A percentile compares a stretch with the other conserved stretches of the same genome.
Evolutionary conservation across 2,888 invertebrate species (phyloP).

Genomic region (Ellobium chinense): DNA sequence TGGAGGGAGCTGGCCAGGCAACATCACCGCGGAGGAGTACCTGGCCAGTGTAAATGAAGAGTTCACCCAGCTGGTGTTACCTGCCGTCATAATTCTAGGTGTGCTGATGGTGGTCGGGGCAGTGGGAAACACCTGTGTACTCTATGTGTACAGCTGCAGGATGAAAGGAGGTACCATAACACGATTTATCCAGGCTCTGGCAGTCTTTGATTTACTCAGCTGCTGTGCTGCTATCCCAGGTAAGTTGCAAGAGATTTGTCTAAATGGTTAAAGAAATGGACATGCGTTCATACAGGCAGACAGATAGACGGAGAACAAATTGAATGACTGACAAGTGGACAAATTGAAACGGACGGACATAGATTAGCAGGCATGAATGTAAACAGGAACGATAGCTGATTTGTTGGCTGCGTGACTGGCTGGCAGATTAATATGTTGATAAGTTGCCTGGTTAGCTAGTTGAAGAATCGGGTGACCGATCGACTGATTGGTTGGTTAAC

Average conservation of each 20-base stretch:
- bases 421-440: neutral
- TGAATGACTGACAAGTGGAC: too few species aligned
- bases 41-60: constrained; percentile 30
- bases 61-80: constrained; percentile 36
- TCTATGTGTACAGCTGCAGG: constrained; percentile 47
- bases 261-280: too few species aligned
- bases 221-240: constrained; percentile 50
- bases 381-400: too few species aligned
- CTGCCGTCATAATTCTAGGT: constrained; percentile 42
- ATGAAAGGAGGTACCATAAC: constrained; percentile 40
- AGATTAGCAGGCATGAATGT: too few species aligned
- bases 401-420: too few species aligned
- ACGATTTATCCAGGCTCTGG: constrained; percentile 49
- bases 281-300: too few species aligned
- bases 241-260: neutral
- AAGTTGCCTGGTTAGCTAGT: neutral
- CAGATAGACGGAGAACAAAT: too few species aligned
- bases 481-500: too few species aligned
- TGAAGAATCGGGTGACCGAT: too few species aligned
- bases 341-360: too few species aligned
- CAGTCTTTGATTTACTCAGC: constrained; percentile 50
- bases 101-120: constrained; percentile 42
- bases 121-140: constrained; percentile 44
- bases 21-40: constrained; percentile 31
- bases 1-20: too few species aligned